phyloP scores from a whole-genome alignment of 2,113 vertebrate species.

The Herpailurus yagouaroundi region DNA sequence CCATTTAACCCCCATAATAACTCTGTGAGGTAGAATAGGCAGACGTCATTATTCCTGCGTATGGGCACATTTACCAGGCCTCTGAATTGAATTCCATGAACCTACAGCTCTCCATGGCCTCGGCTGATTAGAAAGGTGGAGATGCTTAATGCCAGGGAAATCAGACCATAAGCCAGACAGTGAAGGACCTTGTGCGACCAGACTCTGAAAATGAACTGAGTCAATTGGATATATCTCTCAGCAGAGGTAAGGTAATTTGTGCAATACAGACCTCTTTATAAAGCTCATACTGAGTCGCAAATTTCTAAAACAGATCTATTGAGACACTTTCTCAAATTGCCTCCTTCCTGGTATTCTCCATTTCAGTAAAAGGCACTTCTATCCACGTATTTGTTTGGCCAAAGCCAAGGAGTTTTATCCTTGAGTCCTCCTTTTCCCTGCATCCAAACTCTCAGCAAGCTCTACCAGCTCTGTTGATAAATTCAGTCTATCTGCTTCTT shows the following conservation, averaged over 20 bases:
- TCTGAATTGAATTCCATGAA: background rate
- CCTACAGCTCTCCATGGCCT: background rate
- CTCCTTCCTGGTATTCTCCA: background rate
- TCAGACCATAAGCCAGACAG: background rate
- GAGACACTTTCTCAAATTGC: background rate
- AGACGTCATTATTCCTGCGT: background rate
- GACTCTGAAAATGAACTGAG: background rate
- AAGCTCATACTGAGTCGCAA: background rate
- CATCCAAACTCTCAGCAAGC: background rate
- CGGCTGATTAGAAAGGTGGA: background rate
- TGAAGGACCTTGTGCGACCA: background rate
- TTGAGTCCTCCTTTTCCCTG: background rate
- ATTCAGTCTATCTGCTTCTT: background rate
- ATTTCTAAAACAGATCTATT: constrained; percentile 21
- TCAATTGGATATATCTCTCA: background rate
- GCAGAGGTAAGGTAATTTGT: background rate
- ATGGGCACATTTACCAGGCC: background rate
- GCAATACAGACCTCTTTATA: background rate
- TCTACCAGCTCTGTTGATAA: background rate
- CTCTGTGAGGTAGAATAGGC: background rate
- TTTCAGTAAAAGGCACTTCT: background rate
- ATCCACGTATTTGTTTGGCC: background rate
- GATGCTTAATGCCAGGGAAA: background rate
- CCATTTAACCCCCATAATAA: background rate
- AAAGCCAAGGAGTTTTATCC: background rate